Base-by-base conservation (phyloP, 2,888 invertebrate genomes). In the Drosophila picticornis region DNA sequence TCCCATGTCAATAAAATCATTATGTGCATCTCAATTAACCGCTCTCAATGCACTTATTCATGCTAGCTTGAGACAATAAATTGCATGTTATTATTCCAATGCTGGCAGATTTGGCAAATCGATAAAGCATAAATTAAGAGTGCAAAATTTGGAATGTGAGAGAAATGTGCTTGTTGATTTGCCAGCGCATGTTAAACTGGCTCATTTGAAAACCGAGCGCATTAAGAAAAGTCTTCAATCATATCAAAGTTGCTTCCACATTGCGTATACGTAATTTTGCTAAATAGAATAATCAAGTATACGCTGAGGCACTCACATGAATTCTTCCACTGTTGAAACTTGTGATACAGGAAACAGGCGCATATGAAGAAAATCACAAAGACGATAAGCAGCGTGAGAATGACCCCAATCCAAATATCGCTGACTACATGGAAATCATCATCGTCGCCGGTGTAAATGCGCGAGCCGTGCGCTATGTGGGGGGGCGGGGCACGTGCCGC, bases 291-390 rank as follows among this genome's bases (percentile, higher is more conserved):
- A 63, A 73, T 77, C 48, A 69, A 66, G 77, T 77, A 81, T 69
- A 73, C 85, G 77, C 57, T 46, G 36, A 40, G 36, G 51, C 40
- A 93, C 94, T 94, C 92, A 95, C 95, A 94, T 91, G 94, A 94
- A 82, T 94, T 94, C 91, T 95, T 95, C 95, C 95, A 95, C 78
- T 95, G 94, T 86, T 95, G 95, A 88, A 95, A 95, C 87, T 95
- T 95, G 93, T 95, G 95, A 87, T 95, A 95, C 34, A 95, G 90
- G 72, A 95, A 94, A 90, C 95, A 95, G 62, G 95, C 94, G 87
- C 95, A 95, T 91, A 95, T 94, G 88, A 95, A 95, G 90, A 95
- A 95, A 64, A 95, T 94, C 90, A 95, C 95, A 83, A 94, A 94
- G 29, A 95, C 93, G 65, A 95, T 95, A 91, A 95, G 94, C 50